Evolutionary conservation across 2,888 invertebrate species (phyloP).

Genomic region (Cybosia mesomella): DNA sequence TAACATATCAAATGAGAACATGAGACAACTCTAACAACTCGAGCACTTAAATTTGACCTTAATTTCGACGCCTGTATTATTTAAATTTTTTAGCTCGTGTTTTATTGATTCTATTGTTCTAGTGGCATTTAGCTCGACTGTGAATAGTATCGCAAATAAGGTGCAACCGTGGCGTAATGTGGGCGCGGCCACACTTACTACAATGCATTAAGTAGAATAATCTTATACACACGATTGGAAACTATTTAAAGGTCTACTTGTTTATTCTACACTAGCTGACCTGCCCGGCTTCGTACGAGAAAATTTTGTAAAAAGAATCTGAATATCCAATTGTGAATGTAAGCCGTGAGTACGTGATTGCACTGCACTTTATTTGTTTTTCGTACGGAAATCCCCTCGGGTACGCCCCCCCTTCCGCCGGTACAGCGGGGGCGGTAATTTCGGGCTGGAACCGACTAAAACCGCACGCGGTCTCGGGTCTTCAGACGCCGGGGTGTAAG

Average conservation of each 20-base stretch:
- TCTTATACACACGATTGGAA: neutral
- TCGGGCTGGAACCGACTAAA: no score
- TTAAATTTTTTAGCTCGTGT: conserved; percentile 13
- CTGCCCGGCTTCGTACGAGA: no score
- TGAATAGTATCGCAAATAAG: conserved; percentile 20
- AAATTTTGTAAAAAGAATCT: neutral
- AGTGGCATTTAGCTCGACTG: conserved; percentile 23
- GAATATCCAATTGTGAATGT: no score
- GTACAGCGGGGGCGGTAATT: no score
- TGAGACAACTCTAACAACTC: neutral
- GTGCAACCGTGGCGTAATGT: conserved; percentile 18
- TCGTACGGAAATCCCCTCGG: no score
- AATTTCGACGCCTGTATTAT: neutral
- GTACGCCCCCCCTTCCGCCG: no score
- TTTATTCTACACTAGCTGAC: no score
- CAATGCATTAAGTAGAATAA: neutral
- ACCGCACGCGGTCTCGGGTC: no score
- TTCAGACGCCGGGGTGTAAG: no score
- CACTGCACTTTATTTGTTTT: no score
- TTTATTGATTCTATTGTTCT: conserved; percentile 22
- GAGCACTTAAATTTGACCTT: conserved; percentile 8
- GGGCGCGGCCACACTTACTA: conserved; percentile 4
- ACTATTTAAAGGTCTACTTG: neutral
- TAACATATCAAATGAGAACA: neutral
- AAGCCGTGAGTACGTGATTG: no score